Base-by-base conservation (phyloP, 2,888 invertebrate species). In the Caenorhabditis imperialis region DNA sequence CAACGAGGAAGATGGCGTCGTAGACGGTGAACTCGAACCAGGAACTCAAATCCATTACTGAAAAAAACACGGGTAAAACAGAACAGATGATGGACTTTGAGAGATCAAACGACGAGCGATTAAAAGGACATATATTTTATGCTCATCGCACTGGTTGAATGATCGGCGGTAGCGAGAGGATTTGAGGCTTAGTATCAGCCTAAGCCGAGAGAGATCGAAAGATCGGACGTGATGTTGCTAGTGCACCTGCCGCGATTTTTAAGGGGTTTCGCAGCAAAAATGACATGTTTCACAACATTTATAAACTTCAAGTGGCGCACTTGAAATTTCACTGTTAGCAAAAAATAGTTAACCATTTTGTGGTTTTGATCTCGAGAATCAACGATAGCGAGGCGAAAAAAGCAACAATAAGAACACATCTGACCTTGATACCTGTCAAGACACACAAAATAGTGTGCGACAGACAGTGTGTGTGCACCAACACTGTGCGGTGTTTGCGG, bases 1-100 rank as follows among this genome's bases (percentile, higher is more conserved):
- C 58, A 12, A 76, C 81, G 16, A 86, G 47, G 18, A 86, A 76
- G 20, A 85, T 58, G 40, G 84, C 78, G 55, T 86, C 86, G 55
- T 65, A 77, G 8, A 75, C 16, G 7, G 79, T 71, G 42, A 82
- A 58, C 45, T 82, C 82, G 42, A 82, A 77, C 57, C 79, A 67
- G 16, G 78, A 79, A 42, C 77, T 72, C 22, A 79, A 30, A 50
- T 80, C 75, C 78, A 81, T 72, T 35, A 53, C 14, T 50, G 10
- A 33, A 33, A 40, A 4, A 42, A 12, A 16, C 18, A 58, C 27
- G 47, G 0, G 1, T 23, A 47, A 47, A 38, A 37, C 47, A 18
- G 51, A 44, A 35, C 51, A 44, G 23, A 53, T 62, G 38, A 12
- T 47, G 25, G 30, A 35, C 47, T 53, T 63, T 54, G 53, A 47